phyloP scores from a whole-genome alignment of 1,140 invertebrate genomes.

The Yoshiicerus persimilis region DNA sequence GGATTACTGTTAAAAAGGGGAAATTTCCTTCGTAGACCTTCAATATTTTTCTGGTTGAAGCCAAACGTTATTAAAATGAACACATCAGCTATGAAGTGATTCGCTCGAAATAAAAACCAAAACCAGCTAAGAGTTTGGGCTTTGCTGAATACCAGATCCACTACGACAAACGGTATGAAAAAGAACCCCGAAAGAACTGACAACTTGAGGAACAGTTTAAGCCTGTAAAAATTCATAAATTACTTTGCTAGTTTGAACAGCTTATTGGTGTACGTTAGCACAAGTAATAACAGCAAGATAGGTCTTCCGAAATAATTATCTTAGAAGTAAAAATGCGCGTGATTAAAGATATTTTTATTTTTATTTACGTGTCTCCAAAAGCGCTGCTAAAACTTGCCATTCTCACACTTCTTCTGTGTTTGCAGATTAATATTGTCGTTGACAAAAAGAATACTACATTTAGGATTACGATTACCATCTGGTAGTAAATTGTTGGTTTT shows the following conservation, averaged over 20 bases:
- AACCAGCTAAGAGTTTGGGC: not conserved
- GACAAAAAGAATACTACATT: not conserved
- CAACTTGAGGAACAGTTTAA: not conserved
- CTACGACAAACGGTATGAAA: not conserved
- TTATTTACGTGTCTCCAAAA: not conserved
- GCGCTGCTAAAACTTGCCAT: not conserved
- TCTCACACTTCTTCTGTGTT: not conserved
- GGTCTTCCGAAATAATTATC: too few species aligned
- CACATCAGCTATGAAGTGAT: not conserved
- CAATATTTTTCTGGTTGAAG: conserved; percentile 26
- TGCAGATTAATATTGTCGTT: not conserved
- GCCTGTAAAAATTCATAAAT: not conserved
- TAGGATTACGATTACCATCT: not conserved
- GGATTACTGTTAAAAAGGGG: conserved; percentile 1
- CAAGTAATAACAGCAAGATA: too few species aligned
- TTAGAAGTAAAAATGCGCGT: too few species aligned
- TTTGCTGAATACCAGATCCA: not conserved
- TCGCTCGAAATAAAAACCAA: not conserved
- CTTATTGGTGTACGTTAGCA: too few species aligned
- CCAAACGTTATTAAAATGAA: conserved; percentile 12
- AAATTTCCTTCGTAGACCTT: not conserved
- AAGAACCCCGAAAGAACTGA: not conserved
- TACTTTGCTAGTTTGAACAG: too few species aligned
- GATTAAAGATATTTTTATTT: too few species aligned
- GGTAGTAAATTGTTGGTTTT: not conserved